These are phyloP conservation scores for Megalopta genalis DNA, from an alignment of 1,140 invertebrate genomes.

Conservation along the genomic window DNA sequence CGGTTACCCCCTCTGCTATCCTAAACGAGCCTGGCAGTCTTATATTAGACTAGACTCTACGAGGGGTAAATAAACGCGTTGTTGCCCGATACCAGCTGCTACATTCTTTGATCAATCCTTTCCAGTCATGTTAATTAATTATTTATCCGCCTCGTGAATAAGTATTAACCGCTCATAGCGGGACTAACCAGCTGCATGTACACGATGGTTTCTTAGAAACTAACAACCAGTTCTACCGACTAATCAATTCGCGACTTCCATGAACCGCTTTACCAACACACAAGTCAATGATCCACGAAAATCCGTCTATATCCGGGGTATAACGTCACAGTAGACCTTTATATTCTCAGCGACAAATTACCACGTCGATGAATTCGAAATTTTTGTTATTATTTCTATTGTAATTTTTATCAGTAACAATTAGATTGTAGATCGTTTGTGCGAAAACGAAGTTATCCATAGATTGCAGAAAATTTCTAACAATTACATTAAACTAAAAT, in stretches of 20 bases:
- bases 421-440: too few species aligned
- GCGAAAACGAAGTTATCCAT: too few species aligned
- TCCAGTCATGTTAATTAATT: slow-evolving; percentile 60
- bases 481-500: too few species aligned
- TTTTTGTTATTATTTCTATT: too few species aligned
- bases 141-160: slow-evolving; percentile 61
- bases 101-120: slow-evolving; percentile 52
- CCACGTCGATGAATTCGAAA: too few species aligned
- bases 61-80: slow-evolving; percentile 22
- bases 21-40: slow-evolving; percentile 58
- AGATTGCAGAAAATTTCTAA: too few species aligned
- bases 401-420: too few species aligned
- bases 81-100: slow-evolving; percentile 47
- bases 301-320: too few species aligned
- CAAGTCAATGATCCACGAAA: not conserved
- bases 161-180: slow-evolving; percentile 52
- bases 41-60: slow-evolving; percentile 58
- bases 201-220: slow-evolving; percentile 39
- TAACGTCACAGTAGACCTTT: too few species aligned
- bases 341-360: too few species aligned
- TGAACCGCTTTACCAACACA: slow-evolving; percentile 30
- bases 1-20: slow-evolving; percentile 61
- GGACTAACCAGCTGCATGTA: slow-evolving; percentile 7
- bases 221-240: slow-evolving; percentile 46
- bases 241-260: slow-evolving; percentile 49